These are phyloP conservation scores for Hippocampus comes DNA, from an alignment of 2,113 vertebrate genomes.

Conservation along the genomic window DNA sequence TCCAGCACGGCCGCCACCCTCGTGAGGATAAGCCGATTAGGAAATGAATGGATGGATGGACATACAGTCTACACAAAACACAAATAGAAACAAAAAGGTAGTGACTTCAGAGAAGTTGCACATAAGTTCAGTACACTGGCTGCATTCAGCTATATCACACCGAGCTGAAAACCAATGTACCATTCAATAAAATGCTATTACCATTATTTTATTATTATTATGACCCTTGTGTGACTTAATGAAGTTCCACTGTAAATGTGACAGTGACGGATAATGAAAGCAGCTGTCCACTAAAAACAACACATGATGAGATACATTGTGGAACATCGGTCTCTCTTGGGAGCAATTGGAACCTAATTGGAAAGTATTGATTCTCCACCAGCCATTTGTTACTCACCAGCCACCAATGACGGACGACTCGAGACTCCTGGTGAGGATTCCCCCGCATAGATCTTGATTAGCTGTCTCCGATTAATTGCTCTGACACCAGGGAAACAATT, in stretches of 20 bases:
- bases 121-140: background rate
- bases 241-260: background rate
- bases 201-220: too few species aligned
- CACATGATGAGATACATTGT: slow-evolving; percentile 22
- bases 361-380: slow-evolving; percentile 54
- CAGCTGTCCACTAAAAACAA: slow-evolving; percentile 16
- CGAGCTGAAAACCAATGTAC: background rate
- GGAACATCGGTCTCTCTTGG: slow-evolving; percentile 17
- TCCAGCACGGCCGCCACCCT: too few species aligned
- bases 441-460: slow-evolving; percentile 55
- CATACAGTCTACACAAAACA: background rate
- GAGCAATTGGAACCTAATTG: slow-evolving; percentile 55
- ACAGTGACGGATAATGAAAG: background rate
- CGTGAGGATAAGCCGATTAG: too few species aligned
- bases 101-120: background rate
- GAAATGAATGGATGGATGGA: too few species aligned
- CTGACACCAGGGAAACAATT: slow-evolving; percentile 31
- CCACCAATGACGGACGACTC: slow-evolving; percentile 39
- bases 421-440: slow-evolving; percentile 34
- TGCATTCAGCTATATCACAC: background rate
- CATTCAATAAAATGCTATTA: background rate
- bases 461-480: slow-evolving; percentile 41
- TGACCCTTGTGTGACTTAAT: background rate
- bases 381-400: slow-evolving; percentile 32
- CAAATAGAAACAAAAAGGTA: background rate